phyloP scores from a whole-genome alignment of 2,797 vertebrate species.

The Paguma larvata region DNA sequence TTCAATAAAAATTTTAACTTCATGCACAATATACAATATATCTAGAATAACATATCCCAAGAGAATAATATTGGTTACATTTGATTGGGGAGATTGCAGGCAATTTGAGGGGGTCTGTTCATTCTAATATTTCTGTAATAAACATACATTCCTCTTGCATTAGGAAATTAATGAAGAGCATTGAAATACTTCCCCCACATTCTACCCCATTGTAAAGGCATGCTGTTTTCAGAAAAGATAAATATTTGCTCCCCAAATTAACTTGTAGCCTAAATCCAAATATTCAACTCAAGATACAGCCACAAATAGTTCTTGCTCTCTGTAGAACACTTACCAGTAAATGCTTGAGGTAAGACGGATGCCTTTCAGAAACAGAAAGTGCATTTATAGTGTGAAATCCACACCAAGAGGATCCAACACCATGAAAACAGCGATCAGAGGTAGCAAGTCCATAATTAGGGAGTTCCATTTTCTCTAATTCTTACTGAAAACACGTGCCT shows the following conservation, averaged over 20 bases:
- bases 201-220: neutral
- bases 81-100: neutral
- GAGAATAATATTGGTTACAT: neutral
- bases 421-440: neutral
- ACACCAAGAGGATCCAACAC: neutral
- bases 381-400: neutral
- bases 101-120: neutral
- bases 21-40: neutral
- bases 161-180: constrained; percentile 1
- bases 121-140: neutral
- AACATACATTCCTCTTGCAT: neutral
- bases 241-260: constrained; percentile 24
- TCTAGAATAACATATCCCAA: neutral
- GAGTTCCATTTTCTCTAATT: neutral
- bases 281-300: neutral
- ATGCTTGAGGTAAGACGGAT: neutral
- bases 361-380: constrained; percentile 7
- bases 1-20: constrained; percentile 9
- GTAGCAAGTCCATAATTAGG: neutral
- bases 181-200: neutral
- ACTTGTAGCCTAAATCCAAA: neutral
- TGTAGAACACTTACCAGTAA: neutral
- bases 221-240: constrained; percentile 7
- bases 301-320: constrained; percentile 25
- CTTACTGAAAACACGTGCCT: neutral